phyloP scores from a whole-genome alignment of 1,140 invertebrate species.

The Hylyphantes graminicola region DNA sequence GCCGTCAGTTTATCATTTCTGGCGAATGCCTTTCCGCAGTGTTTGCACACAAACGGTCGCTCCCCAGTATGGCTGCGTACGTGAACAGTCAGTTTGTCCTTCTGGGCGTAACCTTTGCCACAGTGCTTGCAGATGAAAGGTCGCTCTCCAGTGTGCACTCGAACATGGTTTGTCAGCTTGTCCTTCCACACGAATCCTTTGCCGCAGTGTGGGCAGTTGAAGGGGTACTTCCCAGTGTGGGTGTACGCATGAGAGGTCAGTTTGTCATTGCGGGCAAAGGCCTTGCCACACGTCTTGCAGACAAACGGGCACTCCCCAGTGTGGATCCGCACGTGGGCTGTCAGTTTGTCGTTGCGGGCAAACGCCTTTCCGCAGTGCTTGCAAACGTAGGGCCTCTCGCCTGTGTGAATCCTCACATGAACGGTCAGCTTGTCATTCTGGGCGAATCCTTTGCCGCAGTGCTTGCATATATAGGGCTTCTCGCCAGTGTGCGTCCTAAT shows the following conservation, averaged over 20 bases:
- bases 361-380: conserved; percentile 64
- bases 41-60: conserved; percentile 97
- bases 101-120: conserved; percentile 53
- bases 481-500: conserved; percentile 66
- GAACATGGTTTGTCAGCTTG: conserved; percentile 65
- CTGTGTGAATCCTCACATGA: conserved; percentile 68
- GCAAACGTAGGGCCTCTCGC: conserved; percentile 65
- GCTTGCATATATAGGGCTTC: conserved; percentile 69
- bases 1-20: conserved; percentile 53
- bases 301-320: conserved; percentile 81
- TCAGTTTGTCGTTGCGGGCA: conserved; percentile 60
- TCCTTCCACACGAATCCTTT: conserved; percentile 73
- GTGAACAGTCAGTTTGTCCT: conserved; percentile 73
- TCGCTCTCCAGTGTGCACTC: conserved; percentile 68
- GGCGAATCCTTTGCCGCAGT: conserved; percentile 69
- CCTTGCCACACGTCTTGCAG: conserved; percentile 85
- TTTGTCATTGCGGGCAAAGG: conserved; percentile 76
- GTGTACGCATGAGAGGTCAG: conserved; percentile 53
- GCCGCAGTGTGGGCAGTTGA: conserved; percentile 67
- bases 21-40: conserved; percentile 81
- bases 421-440: conserved; percentile 60
- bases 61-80: conserved; percentile 96
- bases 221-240: conserved; percentile 61
- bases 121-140: conserved; percentile 51
- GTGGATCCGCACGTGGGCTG: conserved; percentile 78